Percentiles rank a stretch among this genome's conserved stretches.
These are phyloP conservation scores for Lacanobia wlatinum DNA, from an alignment of 2,888 invertebrate genomes.

Conservation along the genomic window DNA sequence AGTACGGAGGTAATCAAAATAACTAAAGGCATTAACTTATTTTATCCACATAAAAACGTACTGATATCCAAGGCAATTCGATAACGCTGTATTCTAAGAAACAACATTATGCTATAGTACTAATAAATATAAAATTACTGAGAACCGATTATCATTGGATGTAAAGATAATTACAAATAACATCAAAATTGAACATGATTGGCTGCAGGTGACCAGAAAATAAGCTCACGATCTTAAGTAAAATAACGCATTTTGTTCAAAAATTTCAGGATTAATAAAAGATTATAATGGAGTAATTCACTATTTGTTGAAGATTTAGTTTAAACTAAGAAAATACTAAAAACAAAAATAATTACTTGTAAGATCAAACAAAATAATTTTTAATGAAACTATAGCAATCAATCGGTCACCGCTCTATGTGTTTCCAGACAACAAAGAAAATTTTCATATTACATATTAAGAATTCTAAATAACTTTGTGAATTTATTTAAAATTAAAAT, in stretches of 20 bases:
- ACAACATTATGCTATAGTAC: conserved; percentile 42
- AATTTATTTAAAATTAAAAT: conserved; percentile 15
- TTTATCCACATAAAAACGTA: conserved; percentile 11
- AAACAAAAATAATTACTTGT: no score
- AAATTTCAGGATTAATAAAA: not conserved
- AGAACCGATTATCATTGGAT: conserved; percentile 34
- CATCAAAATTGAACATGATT: conserved; percentile 5
- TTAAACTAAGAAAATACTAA: no score
- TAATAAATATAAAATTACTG: conserved; percentile 18
- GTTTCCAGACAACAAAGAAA: conserved; percentile 2
- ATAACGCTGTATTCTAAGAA: conserved; percentile 48
- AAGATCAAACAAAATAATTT: not conserved
- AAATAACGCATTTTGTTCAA: not conserved
- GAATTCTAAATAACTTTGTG: not conserved
- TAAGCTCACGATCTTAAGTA: not conserved
- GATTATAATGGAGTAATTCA: no score
- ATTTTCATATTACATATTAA: not conserved
- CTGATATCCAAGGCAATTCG: conserved; percentile 43
- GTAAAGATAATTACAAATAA: conserved; percentile 39
- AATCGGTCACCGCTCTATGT: not conserved
- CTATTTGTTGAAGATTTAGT: not conserved
- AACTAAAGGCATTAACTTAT: conserved; percentile 20
- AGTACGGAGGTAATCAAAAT: conserved; percentile 17
- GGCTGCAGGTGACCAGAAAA: not conserved
- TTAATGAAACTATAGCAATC: conserved; percentile 3